Evolutionary conservation across 92 coral and sea anemone species (phyloP).

Genomic region (Meandrina meandrites): DNA sequence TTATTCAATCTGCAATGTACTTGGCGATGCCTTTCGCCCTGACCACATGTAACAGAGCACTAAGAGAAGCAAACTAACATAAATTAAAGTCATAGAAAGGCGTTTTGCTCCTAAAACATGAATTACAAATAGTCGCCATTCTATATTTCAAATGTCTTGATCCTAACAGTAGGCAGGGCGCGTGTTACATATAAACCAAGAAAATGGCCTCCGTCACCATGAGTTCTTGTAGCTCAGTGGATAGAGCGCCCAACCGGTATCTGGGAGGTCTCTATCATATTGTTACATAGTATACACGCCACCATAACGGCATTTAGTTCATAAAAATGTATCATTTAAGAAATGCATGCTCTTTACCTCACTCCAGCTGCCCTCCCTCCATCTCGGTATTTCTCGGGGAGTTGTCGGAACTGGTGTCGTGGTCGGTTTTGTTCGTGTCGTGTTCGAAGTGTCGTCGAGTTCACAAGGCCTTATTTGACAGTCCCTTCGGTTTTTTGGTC

Average conservation of each 20-base stretch:
- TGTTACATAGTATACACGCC: too few relatives aligned
- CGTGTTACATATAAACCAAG: too few relatives aligned
- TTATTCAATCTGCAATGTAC: constrained; percentile 55
- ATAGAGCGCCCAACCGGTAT: too few relatives aligned
- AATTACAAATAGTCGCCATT: too few relatives aligned
- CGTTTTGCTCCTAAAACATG: neutral
- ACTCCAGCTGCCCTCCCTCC: constrained; percentile 30
- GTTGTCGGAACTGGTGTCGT: constrained; percentile 21
- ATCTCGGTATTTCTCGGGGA: constrained; percentile 24
- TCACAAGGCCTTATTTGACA: constrained; percentile 76
- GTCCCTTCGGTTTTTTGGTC: constrained; percentile 60
- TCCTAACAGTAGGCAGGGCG: too few relatives aligned
- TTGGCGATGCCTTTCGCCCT: constrained; percentile 58
- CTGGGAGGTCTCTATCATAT: too few relatives aligned
- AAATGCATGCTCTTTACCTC: constrained; percentile 21
- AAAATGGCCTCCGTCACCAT: too few relatives aligned
- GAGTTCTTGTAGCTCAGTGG: too few relatives aligned
- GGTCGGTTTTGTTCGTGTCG: constrained; percentile 10
- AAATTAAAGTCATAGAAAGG: neutral
- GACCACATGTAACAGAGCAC: constrained; percentile 69
- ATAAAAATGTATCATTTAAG: neutral
- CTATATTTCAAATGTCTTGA: too few relatives aligned
- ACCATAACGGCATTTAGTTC: neutral
- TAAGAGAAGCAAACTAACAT: neutral
- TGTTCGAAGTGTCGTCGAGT: neutral